phyloP scores from a whole-genome alignment of 2,888 invertebrate species.

The Tineola bisselliella region DNA sequence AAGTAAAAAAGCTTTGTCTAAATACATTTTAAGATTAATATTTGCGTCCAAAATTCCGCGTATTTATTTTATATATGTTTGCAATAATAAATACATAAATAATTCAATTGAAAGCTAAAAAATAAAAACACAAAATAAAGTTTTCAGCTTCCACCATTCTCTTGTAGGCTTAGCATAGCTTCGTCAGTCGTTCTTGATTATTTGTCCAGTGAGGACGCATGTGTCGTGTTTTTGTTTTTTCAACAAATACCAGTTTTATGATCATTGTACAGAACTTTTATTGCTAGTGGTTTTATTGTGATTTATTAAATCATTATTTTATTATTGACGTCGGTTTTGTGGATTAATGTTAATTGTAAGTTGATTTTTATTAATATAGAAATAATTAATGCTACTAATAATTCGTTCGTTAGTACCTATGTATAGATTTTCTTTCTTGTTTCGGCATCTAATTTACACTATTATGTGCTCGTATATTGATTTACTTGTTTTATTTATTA shows the following conservation, averaged over 20 bases:
- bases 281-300: background rate
- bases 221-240: background rate
- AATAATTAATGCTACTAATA: background rate
- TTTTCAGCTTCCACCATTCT: background rate
- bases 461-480: no score
- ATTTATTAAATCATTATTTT: background rate
- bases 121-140: background rate
- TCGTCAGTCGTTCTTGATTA: background rate
- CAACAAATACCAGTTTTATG: background rate
- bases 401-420: no score
- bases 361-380: background rate
- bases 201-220: background rate
- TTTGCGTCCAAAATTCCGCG: no score
- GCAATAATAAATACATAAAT: background rate
- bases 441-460: background rate
- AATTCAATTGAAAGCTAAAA: no score
- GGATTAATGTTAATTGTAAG: background rate
- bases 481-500: background rate
- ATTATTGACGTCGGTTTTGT: background rate
- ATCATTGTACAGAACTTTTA: background rate
- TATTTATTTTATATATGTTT: background rate
- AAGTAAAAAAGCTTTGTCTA: no score
- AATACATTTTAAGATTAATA: no score
- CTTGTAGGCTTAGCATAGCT: background rate
- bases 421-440: background rate